Conservation (phyloP, 1,140 invertebrate species). For the Babylonia areolata region DNA sequence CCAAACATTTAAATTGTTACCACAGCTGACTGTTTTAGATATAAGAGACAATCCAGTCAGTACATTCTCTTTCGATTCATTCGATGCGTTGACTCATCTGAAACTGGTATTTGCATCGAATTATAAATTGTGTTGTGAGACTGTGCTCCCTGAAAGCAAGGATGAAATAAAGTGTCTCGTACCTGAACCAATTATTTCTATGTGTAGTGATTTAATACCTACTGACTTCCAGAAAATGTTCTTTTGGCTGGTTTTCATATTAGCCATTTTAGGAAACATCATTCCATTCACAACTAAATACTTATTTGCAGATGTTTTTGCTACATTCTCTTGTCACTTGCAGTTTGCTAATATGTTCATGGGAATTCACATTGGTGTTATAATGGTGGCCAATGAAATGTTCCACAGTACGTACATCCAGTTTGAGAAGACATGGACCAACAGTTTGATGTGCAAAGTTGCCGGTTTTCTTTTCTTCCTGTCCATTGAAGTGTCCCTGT, state of each 20-base stretch:
- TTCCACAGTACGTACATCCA: not conserved
- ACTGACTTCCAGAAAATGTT: not conserved
- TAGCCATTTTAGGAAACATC: not conserved
- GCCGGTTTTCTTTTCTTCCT: not conserved
- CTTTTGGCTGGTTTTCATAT: not conserved
- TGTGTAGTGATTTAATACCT: not conserved
- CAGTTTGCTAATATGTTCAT: not conserved
- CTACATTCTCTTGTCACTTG: not conserved
- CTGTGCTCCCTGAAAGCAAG: not conserved
- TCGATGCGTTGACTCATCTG: not conserved
- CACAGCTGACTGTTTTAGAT: not conserved
- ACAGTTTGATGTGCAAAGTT: not conserved
- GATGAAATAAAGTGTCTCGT: not conserved
- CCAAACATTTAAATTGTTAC: not conserved
- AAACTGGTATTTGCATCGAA: not conserved
- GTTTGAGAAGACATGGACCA: not conserved
- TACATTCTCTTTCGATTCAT: not conserved
- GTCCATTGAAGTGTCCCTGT: not conserved
- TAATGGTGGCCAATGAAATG: not conserved
- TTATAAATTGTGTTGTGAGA: not conserved
- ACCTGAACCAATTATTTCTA: not conserved
- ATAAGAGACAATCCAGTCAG: not conserved
- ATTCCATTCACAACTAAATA: not conserved
- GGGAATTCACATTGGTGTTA: not conserved
- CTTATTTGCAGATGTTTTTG: not conserved